Evolutionary conservation across 2,113 vertebrate genomes (phyloP), one percentile per base, ranked within the genome.

Genomic region (Eudorcas thomsonii): DNA sequence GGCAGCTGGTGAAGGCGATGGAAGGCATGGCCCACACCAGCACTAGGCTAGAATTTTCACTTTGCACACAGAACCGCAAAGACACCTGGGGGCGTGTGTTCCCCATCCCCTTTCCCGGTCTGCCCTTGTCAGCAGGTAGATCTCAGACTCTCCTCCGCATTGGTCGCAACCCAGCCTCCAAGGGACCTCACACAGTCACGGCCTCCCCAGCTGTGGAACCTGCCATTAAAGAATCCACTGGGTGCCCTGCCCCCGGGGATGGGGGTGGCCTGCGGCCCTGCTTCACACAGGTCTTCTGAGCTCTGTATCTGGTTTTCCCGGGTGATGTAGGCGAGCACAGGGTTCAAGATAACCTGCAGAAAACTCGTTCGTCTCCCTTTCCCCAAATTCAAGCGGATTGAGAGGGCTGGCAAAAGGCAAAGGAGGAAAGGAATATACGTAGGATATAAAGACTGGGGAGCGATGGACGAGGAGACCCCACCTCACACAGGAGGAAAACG

Each of bases 1-100:
- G n/a, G 10, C 0, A 0, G n/a, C 64, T 67, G 64, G 4, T 36
- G 4, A 67, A 33, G 33, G 48, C 0, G 0, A 12, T 8, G 60
- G 19, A 54, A 23, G 0, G 8, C 0, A 3, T 26, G 17, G 6
- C 10, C 30, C 60, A 54, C 2, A n/a, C 19, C 33, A 50, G 26
- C 1, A 6, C 39, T 1, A 0, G 1, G 12, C 55, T 45, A 1
- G 45, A 45, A 55, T 17, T 8, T 14, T 45, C 8, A 26, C 33
- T 95, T 36, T 23, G 3, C 5, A 25, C 4, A 54, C 8, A 67
- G 43, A 64, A 26, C 86, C 30, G 0, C 9, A 26, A 8, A 50
- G 74, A 62, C 2, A 50, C 33, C 54, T 54, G 23, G 93, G 57
- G 91, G 25, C 82, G 1, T 3, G 14, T 1, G 6, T 33, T 36